phyloP scores from a whole-genome alignment of 1,140 invertebrate species.

The Lordiphosa mommai region DNA sequence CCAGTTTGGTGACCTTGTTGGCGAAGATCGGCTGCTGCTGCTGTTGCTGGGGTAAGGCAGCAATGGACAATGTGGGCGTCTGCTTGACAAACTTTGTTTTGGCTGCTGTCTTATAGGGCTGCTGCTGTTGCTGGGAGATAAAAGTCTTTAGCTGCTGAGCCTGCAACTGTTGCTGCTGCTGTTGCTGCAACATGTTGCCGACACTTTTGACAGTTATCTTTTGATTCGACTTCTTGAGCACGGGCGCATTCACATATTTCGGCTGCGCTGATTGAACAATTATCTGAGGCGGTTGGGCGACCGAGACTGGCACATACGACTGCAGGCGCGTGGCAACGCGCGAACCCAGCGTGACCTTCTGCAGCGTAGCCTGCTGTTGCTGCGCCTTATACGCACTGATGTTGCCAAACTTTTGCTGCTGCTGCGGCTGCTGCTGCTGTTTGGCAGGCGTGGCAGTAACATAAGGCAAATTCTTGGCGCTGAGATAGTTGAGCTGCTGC shows the following conservation, averaged over 20 bases:
- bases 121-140: conserved; percentile 41
- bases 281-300: conserved; percentile 50
- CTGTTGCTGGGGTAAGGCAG: conserved; percentile 53
- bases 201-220: conserved; percentile 64
- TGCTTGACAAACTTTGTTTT: conserved; percentile 73
- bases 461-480: conserved; percentile 57
- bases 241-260: conserved; percentile 59
- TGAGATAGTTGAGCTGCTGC: conserved; percentile 62
- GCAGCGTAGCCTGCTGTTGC: conserved; percentile 38
- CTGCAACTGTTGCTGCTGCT: conserved; percentile 38
- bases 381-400: conserved; percentile 48
- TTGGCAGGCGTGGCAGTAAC: conserved; percentile 54
- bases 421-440: conserved; percentile 40
- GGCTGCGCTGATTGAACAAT: conserved; percentile 58
- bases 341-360: conserved; percentile 59
- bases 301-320: conserved; percentile 47
- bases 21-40: conserved; percentile 36
- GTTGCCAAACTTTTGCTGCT: conserved; percentile 58
- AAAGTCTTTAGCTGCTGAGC: conserved; percentile 62
- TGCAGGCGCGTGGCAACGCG: conserved; percentile 50
- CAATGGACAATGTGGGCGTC: conserved; percentile 49
- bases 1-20: conserved; percentile 56
- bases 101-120: conserved; percentile 31
- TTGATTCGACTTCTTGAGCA: conserved; percentile 57
- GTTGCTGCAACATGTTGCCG: conserved; percentile 48